Base-by-base conservation (phyloP, 2,113 vertebrate species). In the Bufo gargarizans region DNA sequence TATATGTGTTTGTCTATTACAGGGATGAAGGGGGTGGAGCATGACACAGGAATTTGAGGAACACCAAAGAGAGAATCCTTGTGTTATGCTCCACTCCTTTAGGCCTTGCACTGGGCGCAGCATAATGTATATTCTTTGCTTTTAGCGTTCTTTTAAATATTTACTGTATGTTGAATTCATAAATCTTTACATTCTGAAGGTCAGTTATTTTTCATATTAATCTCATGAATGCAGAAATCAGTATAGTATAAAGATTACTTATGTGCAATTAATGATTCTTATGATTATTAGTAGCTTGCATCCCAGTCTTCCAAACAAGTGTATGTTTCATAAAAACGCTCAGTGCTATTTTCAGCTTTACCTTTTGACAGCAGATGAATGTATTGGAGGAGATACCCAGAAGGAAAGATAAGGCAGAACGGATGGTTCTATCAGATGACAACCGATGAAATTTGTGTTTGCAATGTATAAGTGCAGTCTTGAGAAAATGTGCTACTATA, bases 401-500 rank as follows among this genome's bases (percentile, higher is more conserved):
- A 76, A 92, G 85, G 74, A 83, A 88, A 91, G 89, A 90, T 82
- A 83, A 9, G 80, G 89, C 90, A 91, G 88, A 84, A 91, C 89
- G 0, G 86, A 80, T 92, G 79, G 78, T 81, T 93, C 91, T 92
- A 90, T 91, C 89, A 91, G 85, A 89, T 92, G 91, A 82, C 59
- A 89, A 90, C 83, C 22, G 81, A 88, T 88, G 84, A 90, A 91
- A 89, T 89, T 81, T 0, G 0, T 85, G 3, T 50, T 92, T 89
- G 72, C 0, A 0, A 49, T 88, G 77, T 90, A 92, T 91, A 89
- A 91, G 69, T 91, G 90, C 63, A 81, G 71, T 91, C 92, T 89
- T 93, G 93, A 93, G 91, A 90, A 93, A 95, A 91, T 67, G 43
- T 67, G 20, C n/a, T 90, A 0, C 0, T 16, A n/a, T 47, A 1